Evolutionary conservation across 2,888 invertebrate genomes (phyloP).

Genomic region (Julus scandinavius): DNA sequence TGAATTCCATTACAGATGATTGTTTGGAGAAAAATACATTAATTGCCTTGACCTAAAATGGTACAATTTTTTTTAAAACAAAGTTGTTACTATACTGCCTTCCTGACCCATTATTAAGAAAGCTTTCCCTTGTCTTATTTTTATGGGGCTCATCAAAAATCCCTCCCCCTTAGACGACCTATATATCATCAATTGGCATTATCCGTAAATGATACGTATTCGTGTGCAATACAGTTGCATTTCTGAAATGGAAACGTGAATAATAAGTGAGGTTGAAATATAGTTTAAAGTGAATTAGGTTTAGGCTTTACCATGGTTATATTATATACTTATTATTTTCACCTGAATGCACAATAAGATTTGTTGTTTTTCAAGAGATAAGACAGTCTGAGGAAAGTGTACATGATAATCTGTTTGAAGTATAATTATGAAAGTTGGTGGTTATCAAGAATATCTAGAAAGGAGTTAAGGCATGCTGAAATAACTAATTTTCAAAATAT

Average conservation of each 20-base stretch:
- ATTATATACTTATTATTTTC: neutral
- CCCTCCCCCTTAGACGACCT: constrained; percentile 10
- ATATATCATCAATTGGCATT: constrained; percentile 1
- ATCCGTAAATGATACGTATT: neutral
- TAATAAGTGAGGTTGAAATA: constrained; percentile 6
- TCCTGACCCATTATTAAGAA: constrained; percentile 33
- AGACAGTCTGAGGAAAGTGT: neutral
- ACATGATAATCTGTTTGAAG: neutral
- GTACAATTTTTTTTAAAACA: neutral
- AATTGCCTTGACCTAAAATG: constrained; percentile 23
- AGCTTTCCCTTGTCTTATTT: constrained; percentile 15
- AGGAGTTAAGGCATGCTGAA: neutral
- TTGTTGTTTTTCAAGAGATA: neutral
- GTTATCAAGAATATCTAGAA: neutral
- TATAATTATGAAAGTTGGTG: neutral
- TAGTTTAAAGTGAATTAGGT: neutral
- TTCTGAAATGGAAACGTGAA: neutral
- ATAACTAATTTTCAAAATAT: neutral
- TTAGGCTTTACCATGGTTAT: neutral
- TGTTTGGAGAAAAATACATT: constrained; percentile 4
- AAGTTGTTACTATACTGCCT: constrained; percentile 16
- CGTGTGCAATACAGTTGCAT: neutral
- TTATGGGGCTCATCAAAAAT: constrained; percentile 33
- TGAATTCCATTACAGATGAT: neutral
- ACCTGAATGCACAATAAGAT: neutral